Percentiles rank a stretch among this genome's conserved stretches.
Conservation (phyloP, 2,888 invertebrate species). For the Ornithoptera alexandrae region DNA sequence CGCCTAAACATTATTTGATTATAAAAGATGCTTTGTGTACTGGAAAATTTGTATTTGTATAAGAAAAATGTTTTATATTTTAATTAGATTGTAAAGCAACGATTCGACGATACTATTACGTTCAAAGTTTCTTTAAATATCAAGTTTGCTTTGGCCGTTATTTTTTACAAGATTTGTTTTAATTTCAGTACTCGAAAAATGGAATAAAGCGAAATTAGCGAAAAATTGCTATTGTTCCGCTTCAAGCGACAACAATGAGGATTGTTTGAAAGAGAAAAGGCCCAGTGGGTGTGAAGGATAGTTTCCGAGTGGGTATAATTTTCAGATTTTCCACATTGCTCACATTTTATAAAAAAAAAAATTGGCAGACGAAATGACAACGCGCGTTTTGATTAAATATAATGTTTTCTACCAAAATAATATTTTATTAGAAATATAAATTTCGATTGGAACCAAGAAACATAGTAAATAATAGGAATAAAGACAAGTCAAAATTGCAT, state of each 20-base stretch:
- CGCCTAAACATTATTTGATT: too few species aligned
- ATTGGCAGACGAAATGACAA: constrained; percentile 3
- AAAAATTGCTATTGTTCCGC: constrained; percentile 25
- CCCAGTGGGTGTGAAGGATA: constrained; percentile 20
- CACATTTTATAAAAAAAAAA: not conserved
- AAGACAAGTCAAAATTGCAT: too few species aligned
- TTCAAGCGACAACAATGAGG: constrained; percentile 19
- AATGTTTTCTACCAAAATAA: not conserved
- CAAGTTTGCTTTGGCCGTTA: not conserved
- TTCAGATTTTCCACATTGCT: constrained; percentile 12
- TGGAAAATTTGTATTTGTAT: too few species aligned
- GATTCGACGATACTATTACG: not conserved
- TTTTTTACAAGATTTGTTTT: not conserved
- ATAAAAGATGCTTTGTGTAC: too few species aligned
- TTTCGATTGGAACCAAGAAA: too few species aligned
- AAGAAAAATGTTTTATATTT: not conserved
- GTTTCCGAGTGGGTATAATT: constrained; percentile 23
- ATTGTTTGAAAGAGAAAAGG: constrained; percentile 12
- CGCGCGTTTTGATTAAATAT: not conserved
- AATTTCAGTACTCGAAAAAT: constrained; percentile 1
- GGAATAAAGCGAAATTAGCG: constrained; percentile 4
- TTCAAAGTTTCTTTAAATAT: not conserved
- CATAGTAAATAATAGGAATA: too few species aligned
- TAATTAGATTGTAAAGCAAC: not conserved
- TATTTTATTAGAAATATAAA: not conserved